These are phyloP conservation scores for Cancer borealis DNA, from an alignment of 2,888 invertebrate species.

Conservation along the genomic window DNA sequence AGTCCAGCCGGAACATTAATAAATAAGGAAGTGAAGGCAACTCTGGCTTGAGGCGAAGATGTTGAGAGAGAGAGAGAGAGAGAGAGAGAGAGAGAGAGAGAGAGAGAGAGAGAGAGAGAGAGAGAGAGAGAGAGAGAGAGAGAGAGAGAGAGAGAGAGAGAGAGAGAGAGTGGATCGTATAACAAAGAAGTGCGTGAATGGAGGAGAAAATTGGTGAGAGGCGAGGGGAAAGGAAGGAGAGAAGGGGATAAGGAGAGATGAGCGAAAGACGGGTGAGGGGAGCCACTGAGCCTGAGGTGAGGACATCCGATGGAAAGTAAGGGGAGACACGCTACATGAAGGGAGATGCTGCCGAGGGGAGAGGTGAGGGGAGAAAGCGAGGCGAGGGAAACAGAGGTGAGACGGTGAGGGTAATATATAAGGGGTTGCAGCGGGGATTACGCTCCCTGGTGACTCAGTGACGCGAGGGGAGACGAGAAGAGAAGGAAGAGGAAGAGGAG, in stretches of 20 bases:
- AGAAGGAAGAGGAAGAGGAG: no score
- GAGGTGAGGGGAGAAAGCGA: conserved; percentile 6
- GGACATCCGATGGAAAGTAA: conserved; percentile 37
- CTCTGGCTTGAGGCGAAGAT: background rate
- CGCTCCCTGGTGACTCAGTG: background rate
- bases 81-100: no score
- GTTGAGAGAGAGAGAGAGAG: no score
- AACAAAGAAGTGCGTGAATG: conserved; percentile 33
- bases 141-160: background rate
- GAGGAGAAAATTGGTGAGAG: background rate
- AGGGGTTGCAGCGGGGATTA: conserved; percentile 3
- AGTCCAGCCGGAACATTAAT: conserved; percentile 8
- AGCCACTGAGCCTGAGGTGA: background rate
- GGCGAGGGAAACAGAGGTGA: conserved; percentile 36
- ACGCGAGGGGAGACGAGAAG: background rate
- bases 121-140: background rate
- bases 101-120: background rate
- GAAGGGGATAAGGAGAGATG: background rate
- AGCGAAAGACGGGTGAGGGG: background rate
- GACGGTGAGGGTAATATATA: conserved; percentile 50
- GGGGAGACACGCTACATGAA: conserved; percentile 37
- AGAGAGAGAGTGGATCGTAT: background rate
- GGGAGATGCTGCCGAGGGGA: conserved; percentile 12
- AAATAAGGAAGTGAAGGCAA: conserved; percentile 16
- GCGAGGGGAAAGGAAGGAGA: background rate